These are phyloP conservation scores for Hyppa rectilinea DNA, from an alignment of 2,888 invertebrate species.

Conservation along the genomic window DNA sequence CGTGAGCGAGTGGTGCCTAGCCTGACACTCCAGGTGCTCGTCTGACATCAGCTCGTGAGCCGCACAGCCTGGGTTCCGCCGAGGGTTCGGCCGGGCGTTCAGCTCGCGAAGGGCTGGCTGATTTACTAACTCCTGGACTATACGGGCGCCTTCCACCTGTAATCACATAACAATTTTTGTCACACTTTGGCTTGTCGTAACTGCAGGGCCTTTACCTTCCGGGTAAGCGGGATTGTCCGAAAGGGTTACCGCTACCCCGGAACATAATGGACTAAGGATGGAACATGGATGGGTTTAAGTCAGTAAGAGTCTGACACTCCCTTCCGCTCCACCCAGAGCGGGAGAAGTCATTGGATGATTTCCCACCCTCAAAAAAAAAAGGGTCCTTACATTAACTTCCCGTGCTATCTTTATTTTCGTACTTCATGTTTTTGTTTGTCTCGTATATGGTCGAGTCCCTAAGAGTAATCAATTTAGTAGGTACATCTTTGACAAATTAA, in stretches of 20 bases:
- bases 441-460: neutral
- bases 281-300: too few species aligned
- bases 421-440: neutral
- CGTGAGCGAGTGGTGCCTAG: conserved; percentile 94
- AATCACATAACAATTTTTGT: conserved; percentile 41
- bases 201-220: neutral
- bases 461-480: neutral
- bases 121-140: conserved; percentile 91
- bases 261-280: too few species aligned
- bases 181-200: too few species aligned
- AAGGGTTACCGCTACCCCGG: too few species aligned
- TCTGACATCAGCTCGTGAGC: conserved; percentile 92
- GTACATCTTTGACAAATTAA: neutral
- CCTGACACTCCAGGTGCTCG: conserved; percentile 94
- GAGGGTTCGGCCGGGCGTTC: conserved; percentile 92
- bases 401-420: neutral
- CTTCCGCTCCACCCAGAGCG: too few species aligned
- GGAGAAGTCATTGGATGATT: too few species aligned
- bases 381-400: neutral
- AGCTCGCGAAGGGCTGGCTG: conserved; percentile 91
- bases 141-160: conserved; percentile 94
- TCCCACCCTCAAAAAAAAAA: too few species aligned
- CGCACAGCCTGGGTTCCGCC: conserved; percentile 92
- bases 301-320: too few species aligned
- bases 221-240: too few species aligned